phyloP scores from a whole-genome alignment of 2,888 invertebrate species.

The Dione juno region DNA sequence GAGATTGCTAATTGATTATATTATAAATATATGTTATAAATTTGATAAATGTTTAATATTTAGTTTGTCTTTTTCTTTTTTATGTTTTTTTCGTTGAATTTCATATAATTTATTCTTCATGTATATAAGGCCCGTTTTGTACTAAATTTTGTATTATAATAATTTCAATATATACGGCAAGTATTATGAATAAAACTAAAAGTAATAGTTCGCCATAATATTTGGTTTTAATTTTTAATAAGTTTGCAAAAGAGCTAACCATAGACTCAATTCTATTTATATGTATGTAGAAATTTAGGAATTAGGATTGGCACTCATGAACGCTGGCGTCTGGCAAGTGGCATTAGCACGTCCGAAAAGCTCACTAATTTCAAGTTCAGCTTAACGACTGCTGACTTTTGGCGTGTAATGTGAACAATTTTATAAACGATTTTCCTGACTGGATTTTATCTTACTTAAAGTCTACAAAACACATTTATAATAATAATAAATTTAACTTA shows the following conservation, averaged over 20 bases:
- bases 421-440: neutral
- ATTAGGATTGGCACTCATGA: neutral
- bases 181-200: too few species aligned
- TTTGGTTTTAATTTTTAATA: too few species aligned
- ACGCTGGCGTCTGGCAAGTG: slow-evolving; percentile 6
- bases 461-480: neutral
- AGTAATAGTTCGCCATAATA: too few species aligned
- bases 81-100: too few species aligned
- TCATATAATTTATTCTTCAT: too few species aligned
- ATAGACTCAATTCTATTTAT: neutral
- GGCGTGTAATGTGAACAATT: slow-evolving; percentile 22
- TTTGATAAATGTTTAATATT: too few species aligned
- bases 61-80: too few species aligned
- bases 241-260: neutral
- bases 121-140: too few species aligned
- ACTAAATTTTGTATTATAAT: too few species aligned
- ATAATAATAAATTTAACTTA: neutral
- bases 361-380: neutral
- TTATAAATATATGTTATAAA: too few species aligned
- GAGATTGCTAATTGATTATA: too few species aligned
- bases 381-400: slow-evolving; percentile 17
- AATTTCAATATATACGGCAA: too few species aligned
- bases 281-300: neutral
- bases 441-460: slow-evolving; percentile 8
- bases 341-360: neutral